These are phyloP conservation scores for Cervus canadensis DNA, from an alignment of 2,113 vertebrate species.

Conservation along the genomic window DNA sequence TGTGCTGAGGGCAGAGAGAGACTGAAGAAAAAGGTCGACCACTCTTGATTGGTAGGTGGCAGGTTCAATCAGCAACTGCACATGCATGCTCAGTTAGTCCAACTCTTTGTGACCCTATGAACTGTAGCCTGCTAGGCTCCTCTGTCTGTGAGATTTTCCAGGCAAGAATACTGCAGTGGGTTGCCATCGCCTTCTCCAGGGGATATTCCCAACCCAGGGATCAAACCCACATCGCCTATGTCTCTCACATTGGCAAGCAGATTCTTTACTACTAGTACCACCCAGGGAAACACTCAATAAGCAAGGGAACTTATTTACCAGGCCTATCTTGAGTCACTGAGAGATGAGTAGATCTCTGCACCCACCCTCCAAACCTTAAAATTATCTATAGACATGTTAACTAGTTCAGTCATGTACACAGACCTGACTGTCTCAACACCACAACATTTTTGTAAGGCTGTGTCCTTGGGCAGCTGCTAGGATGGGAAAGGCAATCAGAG, in stretches of 20 bases:
- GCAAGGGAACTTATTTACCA: neutral
- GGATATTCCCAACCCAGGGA: neutral
- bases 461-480: neutral
- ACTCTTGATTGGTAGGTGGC: neutral
- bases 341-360: neutral
- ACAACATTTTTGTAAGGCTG: neutral
- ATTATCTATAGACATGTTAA: neutral
- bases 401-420: neutral
- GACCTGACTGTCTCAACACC: neutral
- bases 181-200: neutral
- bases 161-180: neutral
- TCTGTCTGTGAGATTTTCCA: neutral
- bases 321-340: neutral
- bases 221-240: fast-evolving
- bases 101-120: neutral
- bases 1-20: neutral
- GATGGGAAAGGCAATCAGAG: neutral
- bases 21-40: neutral
- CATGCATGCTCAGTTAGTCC: neutral
- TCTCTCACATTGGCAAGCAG: neutral
- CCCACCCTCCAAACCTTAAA: neutral
- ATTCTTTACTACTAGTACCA: neutral
- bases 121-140: neutral
- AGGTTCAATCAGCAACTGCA: neutral
- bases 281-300: neutral